Base-by-base conservation (phyloP, 1,140 invertebrate genomes). In the Saccostrea glomerata region DNA sequence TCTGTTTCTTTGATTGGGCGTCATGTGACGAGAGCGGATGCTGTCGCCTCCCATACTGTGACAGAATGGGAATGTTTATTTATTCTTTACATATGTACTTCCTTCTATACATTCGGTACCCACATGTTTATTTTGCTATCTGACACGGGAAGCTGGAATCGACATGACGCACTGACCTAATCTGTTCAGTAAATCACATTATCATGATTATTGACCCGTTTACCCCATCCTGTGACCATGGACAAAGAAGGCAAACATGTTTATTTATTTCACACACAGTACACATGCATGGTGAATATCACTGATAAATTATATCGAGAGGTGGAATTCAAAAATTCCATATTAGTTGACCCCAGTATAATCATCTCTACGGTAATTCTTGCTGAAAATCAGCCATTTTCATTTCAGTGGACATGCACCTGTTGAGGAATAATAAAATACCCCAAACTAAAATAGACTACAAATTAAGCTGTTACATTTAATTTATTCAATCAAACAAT, bases 21-120 rank as follows among this genome's bases (percentile, higher is more conserved):
- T 25, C 70, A 36, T 30, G 11, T 36, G 12, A 77, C 25, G 30
- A 6, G 23, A 13, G 25, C 66, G 66, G 70, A 77, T 77, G 25
- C 60, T 23, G 60, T 66, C 60, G 20, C 70, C 30, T 17, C 25
- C 2, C 70, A 77, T 77, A 25, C 70, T 77, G 70, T 4, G 70
- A 30, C 23, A 1, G 23, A 36, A 36, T 11, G 30, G 23, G 30
- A 17, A 36, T 77, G 25, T 77, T 77, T 77, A 77, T 77, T 77
- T 77, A 25, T 77, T 36, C 25, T 73, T 73, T 30, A 30, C 70
- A 77, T 25, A 77, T 77, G 25, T 77, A 63, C 30, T 77, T 66
- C 60, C 30, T 30, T 77, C 70, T 36, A 77, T 77, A 77, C 23
- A 77, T 77, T 13, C 30, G 70, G 36, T 77, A 77, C 25, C 25